Base-by-base conservation (phyloP, 2,797 vertebrate genomes). In the Spinus pinus region DNA sequence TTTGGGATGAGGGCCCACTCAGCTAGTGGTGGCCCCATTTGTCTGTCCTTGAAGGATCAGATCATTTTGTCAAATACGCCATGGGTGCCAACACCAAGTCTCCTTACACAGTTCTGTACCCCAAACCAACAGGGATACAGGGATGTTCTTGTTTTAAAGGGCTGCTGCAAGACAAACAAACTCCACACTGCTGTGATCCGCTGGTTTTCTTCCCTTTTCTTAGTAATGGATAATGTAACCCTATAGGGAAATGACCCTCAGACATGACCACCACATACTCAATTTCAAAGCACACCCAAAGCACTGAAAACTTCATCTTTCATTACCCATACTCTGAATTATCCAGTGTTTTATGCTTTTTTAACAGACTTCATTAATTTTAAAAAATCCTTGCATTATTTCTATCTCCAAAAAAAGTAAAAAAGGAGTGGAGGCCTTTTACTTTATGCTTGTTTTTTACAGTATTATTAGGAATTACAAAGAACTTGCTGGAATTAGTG, bases 1-100 rank as follows among this genome's bases (percentile, higher is more conserved):
- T 39, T 7, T 47, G 33, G 46, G 21, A 23, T 22, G 27, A 75
- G 35, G 7, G 17, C 19, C 39, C 12, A 22, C 21, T 28, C 50
- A 77, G 65, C 6, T 7, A 73, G 21, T 7, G 10, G 22, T 41
- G 28, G 8, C 11, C 28, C 33, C 0, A 1, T 30, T 17, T 61
- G 27, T 23, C 56, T 46, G 8, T 21, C 51, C 54, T 44, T 61
- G 22, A 60, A 82, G 21, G 22, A 66, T 49, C 37, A 35, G 10
- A n/a, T 12, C 0, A 0, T 57, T 73, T 62, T 39, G 37, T 61
- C 58, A 91, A 42, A 51, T 6, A 58, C 0, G 0, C 20, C 12
- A 23, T 0, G 3, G 19, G 9, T 57, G 65, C 17, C 27, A 64
- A 62, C 24, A 41, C 6, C 21, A n/a, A 39, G 12, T 35, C 3